phyloP scores from a whole-genome alignment of 2,888 invertebrate genomes.

The Prosapia bicincta region DNA sequence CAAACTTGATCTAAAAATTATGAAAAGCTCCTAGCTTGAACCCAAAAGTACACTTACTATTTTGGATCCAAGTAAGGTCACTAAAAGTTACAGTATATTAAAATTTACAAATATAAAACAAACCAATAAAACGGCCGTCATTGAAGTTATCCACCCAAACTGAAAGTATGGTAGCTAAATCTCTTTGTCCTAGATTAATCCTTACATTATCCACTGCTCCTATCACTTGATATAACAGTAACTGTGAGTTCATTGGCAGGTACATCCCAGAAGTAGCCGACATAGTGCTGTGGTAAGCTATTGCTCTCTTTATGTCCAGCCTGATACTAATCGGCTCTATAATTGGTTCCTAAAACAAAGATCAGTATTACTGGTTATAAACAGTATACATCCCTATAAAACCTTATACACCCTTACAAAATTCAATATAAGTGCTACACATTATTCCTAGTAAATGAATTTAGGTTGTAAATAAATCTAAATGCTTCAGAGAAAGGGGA shows the following conservation, averaged over 20 bases:
- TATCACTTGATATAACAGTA: conserved; percentile 58
- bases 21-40: too few relatives aligned
- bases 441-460: too few relatives aligned
- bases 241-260: conserved; percentile 38
- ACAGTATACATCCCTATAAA: too few relatives aligned
- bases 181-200: conserved; percentile 70
- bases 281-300: conserved; percentile 44
- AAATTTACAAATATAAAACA: neutral
- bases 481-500: too few relatives aligned
- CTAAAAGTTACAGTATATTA: too few relatives aligned
- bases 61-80: neutral
- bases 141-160: conserved; percentile 69
- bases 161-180: conserved; percentile 65
- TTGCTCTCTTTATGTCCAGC: conserved; percentile 66
- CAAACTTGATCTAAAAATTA: too few relatives aligned
- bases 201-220: conserved; percentile 62
- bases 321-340: conserved; percentile 69
- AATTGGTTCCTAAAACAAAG: conserved; percentile 59
- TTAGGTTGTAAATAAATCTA: too few relatives aligned
- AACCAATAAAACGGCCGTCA: conserved; percentile 56
- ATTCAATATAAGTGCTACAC: too few relatives aligned
- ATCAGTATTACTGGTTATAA: too few relatives aligned
- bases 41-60: too few relatives aligned
- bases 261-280: conserved; percentile 30
- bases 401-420: too few relatives aligned